A percentile compares a stretch with the other conserved stretches of the same genome.
Evolutionary conservation across 2,888 invertebrate species (phyloP).

Genomic region (Phyllotreta striolata): DNA sequence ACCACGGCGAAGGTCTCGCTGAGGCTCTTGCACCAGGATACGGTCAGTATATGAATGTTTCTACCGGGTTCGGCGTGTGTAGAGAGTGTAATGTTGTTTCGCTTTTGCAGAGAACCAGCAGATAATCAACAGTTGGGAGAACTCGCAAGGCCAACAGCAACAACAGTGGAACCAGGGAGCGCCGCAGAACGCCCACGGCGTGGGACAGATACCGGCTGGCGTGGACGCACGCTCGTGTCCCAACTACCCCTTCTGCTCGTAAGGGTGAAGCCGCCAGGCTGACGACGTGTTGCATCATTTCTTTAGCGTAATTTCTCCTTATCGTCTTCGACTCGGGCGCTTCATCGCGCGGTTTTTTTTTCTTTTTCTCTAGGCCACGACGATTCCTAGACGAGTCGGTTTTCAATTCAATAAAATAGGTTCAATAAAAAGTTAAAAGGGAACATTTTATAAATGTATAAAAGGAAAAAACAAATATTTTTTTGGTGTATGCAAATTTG

Average conservation of each 20-base stretch:
- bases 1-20: constrained; percentile 60
- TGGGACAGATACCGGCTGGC: constrained; percentile 58
- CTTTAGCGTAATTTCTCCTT: constrained; percentile 18
- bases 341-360: no score
- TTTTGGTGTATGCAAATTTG: no score
- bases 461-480: no score
- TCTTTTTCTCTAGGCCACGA: no score
- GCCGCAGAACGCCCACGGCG: constrained; percentile 44
- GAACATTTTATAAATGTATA: no score
- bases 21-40: constrained; percentile 58
- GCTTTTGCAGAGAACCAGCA: constrained; percentile 27
- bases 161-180: constrained; percentile 42
- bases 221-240: constrained; percentile 59
- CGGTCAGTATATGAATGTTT: constrained; percentile 28
- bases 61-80: not conserved
- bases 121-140: constrained; percentile 38
- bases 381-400: no score
- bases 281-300: constrained; percentile 48
- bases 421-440: no score
- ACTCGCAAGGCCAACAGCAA: constrained; percentile 29
- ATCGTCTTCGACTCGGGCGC: not conserved
- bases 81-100: not conserved
- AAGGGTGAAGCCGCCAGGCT: constrained; percentile 47
- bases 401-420: no score
- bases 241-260: constrained; percentile 60